Base-by-base conservation (phyloP, 2,113 vertebrate genomes). In the Plestiodon gilberti region DNA sequence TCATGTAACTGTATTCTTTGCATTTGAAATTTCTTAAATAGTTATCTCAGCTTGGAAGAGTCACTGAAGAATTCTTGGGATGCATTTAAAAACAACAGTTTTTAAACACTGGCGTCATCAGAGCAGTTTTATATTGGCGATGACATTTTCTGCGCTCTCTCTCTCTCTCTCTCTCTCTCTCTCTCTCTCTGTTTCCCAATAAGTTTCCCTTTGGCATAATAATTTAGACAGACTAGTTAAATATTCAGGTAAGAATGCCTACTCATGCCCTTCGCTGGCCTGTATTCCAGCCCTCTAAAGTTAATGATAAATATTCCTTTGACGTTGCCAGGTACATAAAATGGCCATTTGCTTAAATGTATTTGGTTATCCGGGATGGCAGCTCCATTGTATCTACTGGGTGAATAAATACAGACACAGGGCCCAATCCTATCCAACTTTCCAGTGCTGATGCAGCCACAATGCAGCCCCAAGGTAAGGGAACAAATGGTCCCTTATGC, bases 181-280 rank as follows among this genome's bases (percentile, higher is more conserved):
- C 43, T 48, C 43, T 8, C 43, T 48, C 43, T 43, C 78, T 17
- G n/a, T n/a, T n/a, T n/a, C 83, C 77, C 77, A 90, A 83, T 91
- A 83, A 90, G 83, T n/a, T n/a, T n/a, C 57, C 38, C 67, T 91
- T 89, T 78, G 1, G 85, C 89, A 93, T 88, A 92, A 94, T 88
- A 94, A 93, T 95, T 94, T 91, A 78, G 87, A 91, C 88, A 85
- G 78, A 83, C 78, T 25, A 35, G 83, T 88, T 90, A 78, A 92
- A 80, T 59, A 89, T 85, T 88, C 88, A 59, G 40, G 89, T 83
- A 64, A 71, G 28, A 83, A 23, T 90, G 89, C 90, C 85, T 62
- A 83, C 22, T 89, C 83, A 35, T 38, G 78, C 69, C 84, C 35
- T 1, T 76, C 78, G 74, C 84, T 71, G 35, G 85, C 89, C 89